These are phyloP conservation scores for Rhagoletis pomonella DNA, from an alignment of 1,140 invertebrate genomes.

Conservation along the genomic window DNA sequence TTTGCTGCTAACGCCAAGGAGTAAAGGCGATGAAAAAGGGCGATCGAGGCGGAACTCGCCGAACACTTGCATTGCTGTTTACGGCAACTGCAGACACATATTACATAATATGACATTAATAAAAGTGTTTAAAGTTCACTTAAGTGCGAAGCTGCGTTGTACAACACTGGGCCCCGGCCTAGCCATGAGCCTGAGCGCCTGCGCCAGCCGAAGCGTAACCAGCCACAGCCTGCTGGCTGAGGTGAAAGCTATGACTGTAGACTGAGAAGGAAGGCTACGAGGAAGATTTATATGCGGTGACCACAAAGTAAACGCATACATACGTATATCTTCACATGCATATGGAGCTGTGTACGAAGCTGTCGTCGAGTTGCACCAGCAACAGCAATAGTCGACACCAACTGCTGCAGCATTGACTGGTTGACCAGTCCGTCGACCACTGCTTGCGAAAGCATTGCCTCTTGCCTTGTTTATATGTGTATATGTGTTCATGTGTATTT, in stretches of 20 bases:
- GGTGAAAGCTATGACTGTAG: not conserved
- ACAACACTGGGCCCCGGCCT: not conserved
- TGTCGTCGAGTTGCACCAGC: not conserved
- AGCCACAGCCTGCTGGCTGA: not conserved
- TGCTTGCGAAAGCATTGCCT: not conserved
- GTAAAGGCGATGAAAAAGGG: constrained; percentile 5
- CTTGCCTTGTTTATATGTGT: not conserved
- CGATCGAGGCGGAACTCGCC: not conserved
- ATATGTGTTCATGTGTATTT: not conserved
- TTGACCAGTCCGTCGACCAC: constrained; percentile 21
- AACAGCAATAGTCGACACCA: not conserved
- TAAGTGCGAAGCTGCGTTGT: constrained; percentile 69
- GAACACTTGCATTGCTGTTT: not conserved
- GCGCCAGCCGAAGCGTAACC: not conserved
- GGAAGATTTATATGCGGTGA: constrained; percentile 69
- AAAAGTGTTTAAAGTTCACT: constrained; percentile 74
- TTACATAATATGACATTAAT: constrained; percentile 68
- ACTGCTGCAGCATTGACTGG: constrained; percentile 12
- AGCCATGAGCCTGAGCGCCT: too few species aligned
- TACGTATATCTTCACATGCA: too few species aligned
- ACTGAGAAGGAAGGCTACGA: not conserved
- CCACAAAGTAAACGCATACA: constrained; percentile 62
- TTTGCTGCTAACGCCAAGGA: constrained; percentile 14
- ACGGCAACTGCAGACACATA: constrained; percentile 33
- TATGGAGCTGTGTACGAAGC: not conserved